Evolutionary conservation across 2,113 vertebrate genomes (phyloP).

Genomic region (Perca schrenkii): DNA sequence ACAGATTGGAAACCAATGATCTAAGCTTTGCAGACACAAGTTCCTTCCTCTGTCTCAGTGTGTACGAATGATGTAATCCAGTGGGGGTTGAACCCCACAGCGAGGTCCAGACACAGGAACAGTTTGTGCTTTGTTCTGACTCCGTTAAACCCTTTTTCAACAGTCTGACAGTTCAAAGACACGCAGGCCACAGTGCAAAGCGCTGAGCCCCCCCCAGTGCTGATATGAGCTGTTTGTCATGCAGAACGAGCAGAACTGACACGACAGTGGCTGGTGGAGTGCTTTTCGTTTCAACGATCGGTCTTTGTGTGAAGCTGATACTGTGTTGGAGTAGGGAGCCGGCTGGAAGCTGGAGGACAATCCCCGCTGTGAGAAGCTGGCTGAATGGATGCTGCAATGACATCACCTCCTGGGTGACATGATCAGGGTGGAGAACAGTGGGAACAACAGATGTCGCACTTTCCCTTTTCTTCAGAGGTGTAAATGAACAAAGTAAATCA

Average conservation of each 20-base stretch:
- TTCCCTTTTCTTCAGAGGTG: slow-evolving; percentile 7
- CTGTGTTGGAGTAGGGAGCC: neutral
- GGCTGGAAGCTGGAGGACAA: slow-evolving; percentile 38
- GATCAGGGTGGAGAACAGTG: slow-evolving; percentile 21
- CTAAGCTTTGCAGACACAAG: neutral
- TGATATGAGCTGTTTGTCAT: slow-evolving; percentile 11
- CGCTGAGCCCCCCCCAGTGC: neutral
- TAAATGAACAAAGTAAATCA: neutral
- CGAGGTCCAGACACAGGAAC: neutral
- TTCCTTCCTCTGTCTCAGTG: slow-evolving; percentile 1
- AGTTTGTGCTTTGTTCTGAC: slow-evolving; percentile 27
- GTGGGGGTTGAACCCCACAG: too few species aligned
- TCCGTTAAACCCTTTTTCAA: slow-evolving; percentile 1
- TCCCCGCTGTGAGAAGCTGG: slow-evolving; percentile 34
- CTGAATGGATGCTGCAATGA: slow-evolving; percentile 53
- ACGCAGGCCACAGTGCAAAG: neutral
- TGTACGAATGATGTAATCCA: slow-evolving; percentile 20
- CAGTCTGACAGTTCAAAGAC: neutral
- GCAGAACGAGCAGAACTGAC: slow-evolving; percentile 10
- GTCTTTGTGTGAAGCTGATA: slow-evolving; percentile 9
- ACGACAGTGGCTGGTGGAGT: slow-evolving; percentile 11
- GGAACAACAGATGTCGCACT: slow-evolving; percentile 10
- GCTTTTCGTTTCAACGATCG: neutral
- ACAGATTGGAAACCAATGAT: neutral
- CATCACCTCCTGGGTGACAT: slow-evolving; percentile 69